Base-by-base conservation (phyloP, 2,888 invertebrate genomes). In the Rhamphomyia laevipes region DNA sequence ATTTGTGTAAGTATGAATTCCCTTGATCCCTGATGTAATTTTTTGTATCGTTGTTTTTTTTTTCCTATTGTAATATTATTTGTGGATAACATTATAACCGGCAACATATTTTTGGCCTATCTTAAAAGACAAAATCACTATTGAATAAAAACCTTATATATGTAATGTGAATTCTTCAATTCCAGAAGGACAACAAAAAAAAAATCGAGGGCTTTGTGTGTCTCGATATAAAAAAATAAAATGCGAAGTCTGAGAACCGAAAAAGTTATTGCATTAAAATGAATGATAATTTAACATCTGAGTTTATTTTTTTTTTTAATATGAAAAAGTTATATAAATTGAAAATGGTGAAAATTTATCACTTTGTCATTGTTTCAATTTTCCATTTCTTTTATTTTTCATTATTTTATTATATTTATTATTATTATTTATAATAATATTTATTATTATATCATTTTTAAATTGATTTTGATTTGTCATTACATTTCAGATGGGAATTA, bases 11-110 rank as follows among this genome's bases (percentile, higher is more conserved):
- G 17, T 40, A 12, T 40, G 40, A 59, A 62, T 56, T 60, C 66
- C 64, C 67, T 53, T 53, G 59, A 60, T 67, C 67, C 67, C 67
- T 63, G 61, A 66, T 62, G 66, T 67, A 66, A 66, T 66, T 66
- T 66, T 62, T 61, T 62, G 60, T 61, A 62, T 63, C 62, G 56
- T 57, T 54, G 48, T 53, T 53, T 53, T 54, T 49, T 53, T 4
- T 27, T 27, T 27, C 7, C 23, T 27, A 27, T 58, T 59, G 50
- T 55, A 55, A 47, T 47, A 53, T 52, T 52, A 51, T 54, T 50
- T 48, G 51, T 50, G 46, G 49, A 38, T 33, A 41, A 49, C 53
- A 49, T 49, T 54, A 53, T 54, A 48, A 38, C 38, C 10, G 4
- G 12, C 18, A 40, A 40, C 10, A 17, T 18, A 16, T 38, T 17